Evolutionary conservation across 53 echinoderm and acorn worm genomes (phyloP).

Genomic region (Stichopus horrens): DNA sequence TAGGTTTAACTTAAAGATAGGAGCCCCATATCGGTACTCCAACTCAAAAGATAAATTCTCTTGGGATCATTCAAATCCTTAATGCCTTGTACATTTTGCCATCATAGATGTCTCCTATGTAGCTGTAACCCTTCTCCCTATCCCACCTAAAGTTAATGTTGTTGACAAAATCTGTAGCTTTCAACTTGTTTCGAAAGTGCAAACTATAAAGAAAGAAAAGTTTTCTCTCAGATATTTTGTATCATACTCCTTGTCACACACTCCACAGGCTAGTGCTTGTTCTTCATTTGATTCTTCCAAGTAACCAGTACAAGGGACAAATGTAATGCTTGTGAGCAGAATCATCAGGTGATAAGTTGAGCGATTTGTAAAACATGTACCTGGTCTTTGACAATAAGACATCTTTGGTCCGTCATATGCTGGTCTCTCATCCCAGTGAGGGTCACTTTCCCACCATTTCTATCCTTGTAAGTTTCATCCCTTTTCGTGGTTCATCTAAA

Average conservation of each 20-base stretch:
- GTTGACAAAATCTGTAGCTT: constrained; percentile 9
- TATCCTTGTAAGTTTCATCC: too few species aligned
- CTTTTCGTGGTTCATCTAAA: too few species aligned
- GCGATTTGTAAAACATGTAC: constrained; percentile 31
- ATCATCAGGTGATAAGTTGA: constrained; percentile 13
- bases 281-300: constrained; percentile 12
- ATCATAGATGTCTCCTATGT: constrained; percentile 35
- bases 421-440: too few species aligned
- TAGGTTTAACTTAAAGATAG: constrained; percentile 49
- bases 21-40: constrained; percentile 53
- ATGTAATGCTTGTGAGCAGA: constrained; percentile 24
- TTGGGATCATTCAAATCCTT: constrained; percentile 16
- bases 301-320: constrained; percentile 36
- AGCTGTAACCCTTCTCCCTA: constrained; percentile 4
- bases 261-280: constrained; percentile 36
- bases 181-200: neutral
- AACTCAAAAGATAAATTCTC: constrained; percentile 31
- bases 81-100: constrained; percentile 11
- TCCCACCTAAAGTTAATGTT: constrained; percentile 22
- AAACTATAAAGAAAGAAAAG: neutral
- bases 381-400: constrained; percentile 6
- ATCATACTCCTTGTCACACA: constrained; percentile 22
- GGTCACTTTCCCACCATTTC: too few species aligned
- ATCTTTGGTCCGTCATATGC: constrained; percentile 15
- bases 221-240: neutral